Conservation (phyloP, 2,888 invertebrate species). For the Nymphalis polychloros region DNA sequence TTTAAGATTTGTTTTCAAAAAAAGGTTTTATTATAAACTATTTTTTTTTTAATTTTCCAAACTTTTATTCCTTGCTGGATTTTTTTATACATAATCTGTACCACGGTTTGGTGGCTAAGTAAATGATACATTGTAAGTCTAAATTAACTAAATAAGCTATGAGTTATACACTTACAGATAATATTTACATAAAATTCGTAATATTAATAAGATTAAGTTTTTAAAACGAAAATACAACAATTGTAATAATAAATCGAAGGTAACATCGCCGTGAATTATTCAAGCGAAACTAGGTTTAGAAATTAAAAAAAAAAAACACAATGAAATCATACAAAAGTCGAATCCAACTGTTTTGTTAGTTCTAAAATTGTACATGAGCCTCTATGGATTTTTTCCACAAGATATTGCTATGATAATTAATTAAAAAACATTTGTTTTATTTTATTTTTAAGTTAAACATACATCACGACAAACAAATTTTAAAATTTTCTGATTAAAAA, state of each 20-base stretch:
- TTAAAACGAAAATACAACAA: constrained; percentile 15
- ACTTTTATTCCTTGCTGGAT: constrained; percentile 8
- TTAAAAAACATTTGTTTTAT: background rate
- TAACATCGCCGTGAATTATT: constrained; percentile 19
- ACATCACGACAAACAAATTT: background rate
- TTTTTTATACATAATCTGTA: constrained; percentile 3
- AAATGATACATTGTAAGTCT: constrained; percentile 17
- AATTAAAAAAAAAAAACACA: constrained; percentile 11
- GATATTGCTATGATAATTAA: background rate
- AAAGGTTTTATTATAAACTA: constrained; percentile 4
- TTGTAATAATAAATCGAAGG: constrained; percentile 13
- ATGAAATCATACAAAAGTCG: background rate
- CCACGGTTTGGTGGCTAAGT: background rate
- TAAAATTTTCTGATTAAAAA: background rate
- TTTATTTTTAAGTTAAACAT: background rate
- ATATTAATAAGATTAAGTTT: constrained; percentile 14
- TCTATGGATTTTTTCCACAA: constrained; percentile 4
- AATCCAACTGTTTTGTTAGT: background rate
- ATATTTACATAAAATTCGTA: constrained; percentile 29
- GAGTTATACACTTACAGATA: constrained; percentile 19
- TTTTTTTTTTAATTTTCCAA: constrained; percentile 18
- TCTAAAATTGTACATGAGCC: constrained; percentile 3
- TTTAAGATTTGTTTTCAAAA: background rate
- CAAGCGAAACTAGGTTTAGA: constrained; percentile 11
- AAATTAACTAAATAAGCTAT: constrained; percentile 17